Base-by-base conservation (phyloP, 2,113 vertebrate genomes). In the Rhegmatorhina hoffmannsi region DNA sequence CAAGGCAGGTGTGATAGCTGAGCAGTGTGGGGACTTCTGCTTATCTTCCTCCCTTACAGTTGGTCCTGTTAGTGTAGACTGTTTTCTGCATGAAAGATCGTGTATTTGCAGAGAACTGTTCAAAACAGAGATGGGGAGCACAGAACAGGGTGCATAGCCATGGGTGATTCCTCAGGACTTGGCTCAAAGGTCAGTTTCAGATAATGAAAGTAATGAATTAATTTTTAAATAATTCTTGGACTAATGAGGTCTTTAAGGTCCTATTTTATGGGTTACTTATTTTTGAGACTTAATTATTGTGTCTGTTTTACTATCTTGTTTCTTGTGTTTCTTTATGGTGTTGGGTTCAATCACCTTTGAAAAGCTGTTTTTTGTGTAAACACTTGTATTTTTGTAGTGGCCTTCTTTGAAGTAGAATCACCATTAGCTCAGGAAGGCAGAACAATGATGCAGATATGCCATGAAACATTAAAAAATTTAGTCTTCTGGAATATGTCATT, bases 111-210 rank as follows among this genome's bases (percentile, higher is more conserved):
- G 36, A 76, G 20, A 29, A 21, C 31, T 66, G n/a, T 34, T 58
- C 36, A 17, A 33, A 78, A 87, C 46, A 24, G 23, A 59, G 10
- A 4, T 38, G 21, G 14, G 36, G n/a, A 28, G 17, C 34, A 29
- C 1, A 34, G 58, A 59, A 47, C 8, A 17, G 36, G 19, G 6
- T 44, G 10, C 15, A 11, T 11, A 31, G 16, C 0, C 0, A 2
- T 11, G 23, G 24, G 47, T 23, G 19, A 28, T 81, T 78, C 33
- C 58, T 91, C 34, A 87, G 60, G 33, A 29, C 47, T 59, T 72
- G 10, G 8, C 33, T 87, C 1, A 2, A 63, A 69, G 18, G 17
- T 47, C 34, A 53, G 10, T 70, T 84, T 86, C 40, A 77, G 40
- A 74, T 76, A 69, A 73, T 36, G 26, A 50, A 89, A 85, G 11